phyloP scores from a whole-genome alignment of 1,140 invertebrate species.

The Spodoptera litura region DNA sequence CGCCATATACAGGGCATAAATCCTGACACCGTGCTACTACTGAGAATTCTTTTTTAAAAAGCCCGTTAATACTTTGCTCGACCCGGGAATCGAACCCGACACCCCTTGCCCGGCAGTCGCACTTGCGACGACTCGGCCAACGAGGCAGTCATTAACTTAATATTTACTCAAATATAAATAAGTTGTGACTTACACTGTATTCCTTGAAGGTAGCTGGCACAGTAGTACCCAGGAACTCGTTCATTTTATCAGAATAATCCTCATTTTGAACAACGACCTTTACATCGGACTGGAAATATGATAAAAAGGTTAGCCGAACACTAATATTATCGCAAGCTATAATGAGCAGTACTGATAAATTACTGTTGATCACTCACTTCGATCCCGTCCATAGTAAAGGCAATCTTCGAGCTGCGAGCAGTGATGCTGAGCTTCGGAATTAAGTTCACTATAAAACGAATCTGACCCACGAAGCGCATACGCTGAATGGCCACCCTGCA shows the following conservation, averaged over 20 bases:
- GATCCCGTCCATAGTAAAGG: constrained; percentile 3
- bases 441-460: not conserved
- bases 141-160: too few relatives aligned
- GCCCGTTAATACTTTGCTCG: too few relatives aligned
- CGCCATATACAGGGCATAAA: too few relatives aligned
- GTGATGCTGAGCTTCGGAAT: not conserved
- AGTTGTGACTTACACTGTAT: not conserved
- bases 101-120: too few relatives aligned
- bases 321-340: not conserved
- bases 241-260: not conserved
- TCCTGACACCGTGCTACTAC: too few relatives aligned
- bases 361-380: constrained; percentile 1
- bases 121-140: too few relatives aligned
- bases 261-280: not conserved
- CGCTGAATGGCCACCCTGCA: not conserved
- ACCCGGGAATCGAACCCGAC: too few relatives aligned
- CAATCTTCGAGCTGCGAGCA: not conserved
- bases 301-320: not conserved
- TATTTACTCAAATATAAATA: not conserved
- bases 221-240: not conserved
- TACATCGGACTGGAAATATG: not conserved
- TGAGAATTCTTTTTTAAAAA: too few relatives aligned
- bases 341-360: not conserved
- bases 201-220: constrained; percentile 2
- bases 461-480: not conserved